A percentile compares a stretch with the other conserved stretches of the same genome.
phyloP scores from a whole-genome alignment of 2,888 invertebrate genomes.

The Capitulum mitella region DNA sequence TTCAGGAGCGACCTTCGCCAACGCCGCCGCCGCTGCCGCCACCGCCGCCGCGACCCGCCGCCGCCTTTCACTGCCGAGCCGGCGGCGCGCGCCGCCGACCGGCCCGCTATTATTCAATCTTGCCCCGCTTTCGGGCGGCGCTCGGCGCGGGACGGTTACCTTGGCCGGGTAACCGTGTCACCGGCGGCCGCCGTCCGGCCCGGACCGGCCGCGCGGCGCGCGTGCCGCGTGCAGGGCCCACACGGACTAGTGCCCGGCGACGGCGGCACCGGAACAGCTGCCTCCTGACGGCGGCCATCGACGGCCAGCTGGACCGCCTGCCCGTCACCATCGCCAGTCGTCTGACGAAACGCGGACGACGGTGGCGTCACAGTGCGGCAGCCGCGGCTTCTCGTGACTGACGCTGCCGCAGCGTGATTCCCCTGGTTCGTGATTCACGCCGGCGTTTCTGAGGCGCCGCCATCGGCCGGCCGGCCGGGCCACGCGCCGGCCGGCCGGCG shows the following conservation, averaged over 20 bases:
- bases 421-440: too few relatives aligned
- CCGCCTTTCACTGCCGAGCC: not conserved
- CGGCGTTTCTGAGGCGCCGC: too few relatives aligned
- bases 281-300: not conserved
- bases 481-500: not conserved
- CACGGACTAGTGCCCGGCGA: not conserved
- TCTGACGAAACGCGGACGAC: too few relatives aligned
- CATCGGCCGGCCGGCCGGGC: too few relatives aligned
- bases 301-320: too few relatives aligned
- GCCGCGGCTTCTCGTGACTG: too few relatives aligned
- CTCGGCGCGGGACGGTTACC: not conserved
- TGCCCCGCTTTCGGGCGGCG: not conserved
- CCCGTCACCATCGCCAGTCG: too few relatives aligned
- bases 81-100: not conserved
- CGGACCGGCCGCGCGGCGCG: not conserved
- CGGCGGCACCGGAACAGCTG: too few relatives aligned
- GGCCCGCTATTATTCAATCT: slow-evolving; percentile 3
- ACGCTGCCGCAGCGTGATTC: too few relatives aligned
- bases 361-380: too few relatives aligned
- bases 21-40: slow-evolving; percentile 36
- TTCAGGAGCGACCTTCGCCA: not conserved
- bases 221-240: too few relatives aligned
- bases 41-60: not conserved
- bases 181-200: not conserved
- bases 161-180: slow-evolving; percentile 21